Base-by-base conservation (phyloP, 2,797 vertebrate species). In the Parambassis ranga region DNA sequence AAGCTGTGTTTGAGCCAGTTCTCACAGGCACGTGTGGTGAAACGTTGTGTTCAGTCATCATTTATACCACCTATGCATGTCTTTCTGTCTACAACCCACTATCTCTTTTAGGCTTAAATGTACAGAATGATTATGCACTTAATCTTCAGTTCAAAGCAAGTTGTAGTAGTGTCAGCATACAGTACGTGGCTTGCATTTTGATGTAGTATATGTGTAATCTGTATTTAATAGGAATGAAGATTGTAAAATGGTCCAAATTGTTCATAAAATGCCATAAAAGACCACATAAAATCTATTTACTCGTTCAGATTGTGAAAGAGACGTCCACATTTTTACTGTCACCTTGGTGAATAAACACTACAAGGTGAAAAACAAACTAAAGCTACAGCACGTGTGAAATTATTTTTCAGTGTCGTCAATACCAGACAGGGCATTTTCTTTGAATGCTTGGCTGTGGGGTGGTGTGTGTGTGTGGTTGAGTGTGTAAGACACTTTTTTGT, bases 11-110 rank as follows among this genome's bases (percentile, higher is more conserved):
- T 60, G 38, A 61, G 46, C 42, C 32, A 43, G 38, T 42, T 60
- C 42, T 65, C 49, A 49, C 3, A 47, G 11, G 66, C 1, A 37
- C 36, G 6, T 23, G 23, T 19, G 43, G 28, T 20, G 23, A 71
- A 71, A 65, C 49, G 63, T 33, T 28, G 16, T 47, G 61, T 63
- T 75, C 78, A 82, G 64, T 77, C 56, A 81, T 68, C 51, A 64
- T 59, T 43, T 37, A 24, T 36, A 38, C 28, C 19, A 48, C 50
- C 22, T 42, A 73, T 46, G 41, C 23, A 42, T 24, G 24, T 59
- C 1, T 37, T 10, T 52, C 36, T n/a, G 16, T 11, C n/a, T n/a
- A n/a, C n/a, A n/a, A n/a, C n/a, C n/a, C n/a, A n/a, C n/a, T n/a
- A n/a, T n/a, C n/a, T n/a, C n/a, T n/a, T n/a, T n/a, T n/a, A n/a